Evolutionary conservation across 2,888 invertebrate genomes (phyloP), one percentile per base, ranked within the genome.

Genomic region (Junonia oenone): DNA sequence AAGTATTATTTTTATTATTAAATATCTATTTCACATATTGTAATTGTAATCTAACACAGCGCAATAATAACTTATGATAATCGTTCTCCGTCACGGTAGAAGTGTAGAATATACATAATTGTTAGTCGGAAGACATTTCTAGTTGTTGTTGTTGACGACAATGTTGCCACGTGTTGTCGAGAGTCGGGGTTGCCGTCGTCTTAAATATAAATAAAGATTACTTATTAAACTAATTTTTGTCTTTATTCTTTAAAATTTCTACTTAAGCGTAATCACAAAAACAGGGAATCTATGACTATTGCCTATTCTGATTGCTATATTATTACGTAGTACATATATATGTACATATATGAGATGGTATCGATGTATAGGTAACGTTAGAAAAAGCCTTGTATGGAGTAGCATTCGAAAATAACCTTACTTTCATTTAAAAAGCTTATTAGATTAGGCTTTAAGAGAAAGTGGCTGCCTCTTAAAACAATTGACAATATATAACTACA

Each of bases 231-330:
- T 5, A 38, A 19, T 38, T 38, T 17, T 38, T 38, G 15, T 1
- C 38, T 11, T 6, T 15, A 43, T 26, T 48, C 35, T 53, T 45
- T 31, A n/a, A 22, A 33, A 27, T 43, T 15, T 50, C 15, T 27
- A 47, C 29, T 43, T 48, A 43, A 43, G 13, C 38, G 31, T 17
- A 40, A 33, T 33, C 47, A 55, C 27, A 40, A 33, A 59, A 62
- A 59, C 59, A 62, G 59, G 59, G 61, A 59, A 50, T 57, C 52
- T 57, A 52, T 56, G 33, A 38, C 43, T 43, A 40, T 46, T 26
- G 45, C 53, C n/a, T 45, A 35, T 50, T 50, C 45, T 45, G 15
- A 46, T 6, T 45, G 14, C n/a, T 2, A n/a, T 19, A 6, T 8
- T 33, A 33, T 4, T 6, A 17, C 29, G 14, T 37, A 22, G 13